These are phyloP conservation scores for Panthera tigris DNA, from an alignment of 2,113 vertebrate genomes.

Conservation along the genomic window DNA sequence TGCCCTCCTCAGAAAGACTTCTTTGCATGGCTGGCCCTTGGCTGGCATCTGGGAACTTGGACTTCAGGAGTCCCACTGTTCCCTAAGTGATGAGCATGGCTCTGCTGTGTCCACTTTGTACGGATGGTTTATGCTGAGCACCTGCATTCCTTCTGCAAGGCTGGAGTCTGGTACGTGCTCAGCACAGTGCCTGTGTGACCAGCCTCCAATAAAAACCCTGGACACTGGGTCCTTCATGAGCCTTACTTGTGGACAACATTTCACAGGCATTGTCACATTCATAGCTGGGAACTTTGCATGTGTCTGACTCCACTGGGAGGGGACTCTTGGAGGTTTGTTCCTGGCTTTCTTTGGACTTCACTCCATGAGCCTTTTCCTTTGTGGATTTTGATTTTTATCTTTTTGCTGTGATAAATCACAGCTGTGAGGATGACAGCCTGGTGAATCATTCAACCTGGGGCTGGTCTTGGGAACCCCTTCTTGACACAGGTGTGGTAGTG, in stretches of 20 bases:
- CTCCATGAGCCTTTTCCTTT: background rate
- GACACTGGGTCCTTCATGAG: background rate
- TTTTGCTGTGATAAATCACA: background rate
- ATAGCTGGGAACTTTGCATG: no score
- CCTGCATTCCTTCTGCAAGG: background rate
- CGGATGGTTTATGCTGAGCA: background rate
- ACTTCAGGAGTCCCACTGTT: background rate
- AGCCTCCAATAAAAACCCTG: background rate
- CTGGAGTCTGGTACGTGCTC: background rate
- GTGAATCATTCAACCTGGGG: background rate
- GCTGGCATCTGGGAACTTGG: background rate
- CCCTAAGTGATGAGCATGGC: background rate
- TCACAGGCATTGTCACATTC: accelerated
- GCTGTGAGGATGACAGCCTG: background rate
- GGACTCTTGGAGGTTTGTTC: no score
- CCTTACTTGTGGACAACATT: background rate
- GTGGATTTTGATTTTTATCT: background rate
- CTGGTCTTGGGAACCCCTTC: background rate
- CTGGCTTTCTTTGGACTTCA: background rate
- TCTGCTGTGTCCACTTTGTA: background rate
- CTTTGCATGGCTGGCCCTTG: background rate
- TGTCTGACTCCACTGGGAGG: background rate
- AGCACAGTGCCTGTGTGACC: background rate
- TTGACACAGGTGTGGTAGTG: accelerated
- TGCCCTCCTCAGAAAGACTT: background rate